phyloP scores from a whole-genome alignment of 2,113 vertebrate genomes.

The Microtus ochrogaster region DNA sequence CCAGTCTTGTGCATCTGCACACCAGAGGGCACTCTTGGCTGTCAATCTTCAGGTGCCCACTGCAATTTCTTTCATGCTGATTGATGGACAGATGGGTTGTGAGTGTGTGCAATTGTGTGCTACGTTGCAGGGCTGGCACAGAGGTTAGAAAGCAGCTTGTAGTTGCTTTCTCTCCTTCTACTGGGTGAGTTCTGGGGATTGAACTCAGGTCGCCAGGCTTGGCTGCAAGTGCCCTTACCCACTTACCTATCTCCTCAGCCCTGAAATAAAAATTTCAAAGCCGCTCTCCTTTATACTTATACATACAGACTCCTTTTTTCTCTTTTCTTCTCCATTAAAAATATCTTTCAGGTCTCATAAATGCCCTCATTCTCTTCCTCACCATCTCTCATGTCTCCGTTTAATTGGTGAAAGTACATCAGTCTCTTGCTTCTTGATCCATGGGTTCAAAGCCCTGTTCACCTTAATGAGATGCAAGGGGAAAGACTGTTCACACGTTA shows the following conservation, averaged over 20 bases:
- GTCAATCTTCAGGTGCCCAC: background rate
- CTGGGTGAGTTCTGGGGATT: background rate
- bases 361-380: background rate
- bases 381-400: background rate
- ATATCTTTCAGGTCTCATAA: background rate
- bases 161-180: too few species aligned
- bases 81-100: background rate
- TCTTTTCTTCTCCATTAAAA: background rate
- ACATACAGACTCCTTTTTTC: fast-evolving
- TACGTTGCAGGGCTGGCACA: too few species aligned
- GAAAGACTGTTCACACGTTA: background rate
- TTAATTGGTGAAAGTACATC: background rate
- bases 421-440: background rate
- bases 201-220: background rate
- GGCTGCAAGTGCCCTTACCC: background rate
- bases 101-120: too few species aligned
- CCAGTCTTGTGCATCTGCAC: background rate
- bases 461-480: background rate
- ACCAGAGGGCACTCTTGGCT: background rate
- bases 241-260: background rate
- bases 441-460: conserved; percentile 24
- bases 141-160: background rate
- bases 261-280: background rate
- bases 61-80: background rate
- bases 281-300: background rate